Evolutionary conservation across 2,113 vertebrate species (phyloP).

Genomic region (Entosphenus tridentatus): DNA sequence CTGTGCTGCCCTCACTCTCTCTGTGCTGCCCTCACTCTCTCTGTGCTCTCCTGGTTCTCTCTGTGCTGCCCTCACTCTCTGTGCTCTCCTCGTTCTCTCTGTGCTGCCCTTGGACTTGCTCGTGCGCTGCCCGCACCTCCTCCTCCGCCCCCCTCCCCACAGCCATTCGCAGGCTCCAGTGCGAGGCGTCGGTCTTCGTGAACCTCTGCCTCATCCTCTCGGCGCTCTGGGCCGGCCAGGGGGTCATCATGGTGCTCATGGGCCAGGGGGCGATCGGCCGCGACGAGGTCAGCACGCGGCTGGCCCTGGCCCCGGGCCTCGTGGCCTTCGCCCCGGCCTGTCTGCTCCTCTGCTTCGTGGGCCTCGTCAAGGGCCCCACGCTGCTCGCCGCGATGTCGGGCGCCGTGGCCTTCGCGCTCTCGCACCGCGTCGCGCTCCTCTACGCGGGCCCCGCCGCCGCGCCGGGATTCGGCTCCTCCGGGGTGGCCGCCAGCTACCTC

Average conservation of each 20-base stretch:
- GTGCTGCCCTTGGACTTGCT: no score
- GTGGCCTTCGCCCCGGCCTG: slow-evolving; percentile 30
- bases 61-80: neutral
- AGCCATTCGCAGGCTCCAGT: slow-evolving; percentile 30
- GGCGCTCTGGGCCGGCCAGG: slow-evolving; percentile 37
- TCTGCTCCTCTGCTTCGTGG: slow-evolving; percentile 24
- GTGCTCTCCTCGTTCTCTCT: no score
- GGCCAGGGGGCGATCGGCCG: slow-evolving; percentile 22
- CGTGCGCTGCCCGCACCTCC: no score
- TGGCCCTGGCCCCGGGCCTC: slow-evolving; percentile 36
- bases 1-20: no score
- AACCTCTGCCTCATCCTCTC: slow-evolving; percentile 38
- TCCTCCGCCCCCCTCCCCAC: neutral
- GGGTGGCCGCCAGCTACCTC: slow-evolving; percentile 38
- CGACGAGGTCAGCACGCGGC: slow-evolving; percentile 10
- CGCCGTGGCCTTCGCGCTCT: slow-evolving; percentile 28
- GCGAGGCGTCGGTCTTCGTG: slow-evolving; percentile 22
- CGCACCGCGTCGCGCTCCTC: slow-evolving; percentile 34
- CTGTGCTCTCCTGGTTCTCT: neutral
- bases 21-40: neutral
- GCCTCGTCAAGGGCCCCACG: slow-evolving; percentile 21
- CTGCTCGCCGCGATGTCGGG: slow-evolving; percentile 25
- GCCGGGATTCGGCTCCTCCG: slow-evolving; percentile 24
- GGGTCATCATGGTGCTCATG: slow-evolving; percentile 29
- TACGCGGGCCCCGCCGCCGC: slow-evolving; percentile 9